Evolutionary conservation across 2,888 invertebrate genomes (phyloP).

Genomic region (Amiota mariae): DNA sequence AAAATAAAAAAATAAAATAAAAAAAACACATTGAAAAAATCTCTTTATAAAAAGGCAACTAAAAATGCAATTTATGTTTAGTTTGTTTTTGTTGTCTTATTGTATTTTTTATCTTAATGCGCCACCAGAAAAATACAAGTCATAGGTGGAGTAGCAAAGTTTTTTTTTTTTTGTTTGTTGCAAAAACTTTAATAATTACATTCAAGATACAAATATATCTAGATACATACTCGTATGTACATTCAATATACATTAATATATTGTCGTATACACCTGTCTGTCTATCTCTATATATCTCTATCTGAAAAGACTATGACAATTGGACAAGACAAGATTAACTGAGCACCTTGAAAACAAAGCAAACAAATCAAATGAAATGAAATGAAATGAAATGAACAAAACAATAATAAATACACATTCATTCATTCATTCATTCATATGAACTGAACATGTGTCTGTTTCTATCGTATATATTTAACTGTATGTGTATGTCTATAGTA

Average conservation of each 20-base stretch:
- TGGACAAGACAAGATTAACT: neutral
- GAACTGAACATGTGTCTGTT: too few relatives aligned
- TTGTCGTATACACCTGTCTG: neutral
- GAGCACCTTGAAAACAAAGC: slow-evolving; percentile 15
- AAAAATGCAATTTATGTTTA: too few relatives aligned
- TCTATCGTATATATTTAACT: too few relatives aligned
- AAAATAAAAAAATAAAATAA: too few relatives aligned
- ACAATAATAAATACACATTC: neutral
- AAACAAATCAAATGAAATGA: neutral
- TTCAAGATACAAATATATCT: slow-evolving; percentile 6
- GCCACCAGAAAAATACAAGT: slow-evolving; percentile 41
- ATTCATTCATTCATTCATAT: too few relatives aligned
- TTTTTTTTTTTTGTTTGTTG: neutral
- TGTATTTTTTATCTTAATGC: too few relatives aligned
- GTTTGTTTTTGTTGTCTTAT: too few relatives aligned
- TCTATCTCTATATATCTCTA: too few relatives aligned
- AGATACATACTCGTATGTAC: too few relatives aligned
- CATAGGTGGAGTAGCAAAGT: slow-evolving; percentile 28
- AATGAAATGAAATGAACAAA: neutral
- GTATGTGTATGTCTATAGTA: too few relatives aligned
- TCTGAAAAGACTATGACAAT: neutral
- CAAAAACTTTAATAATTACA: neutral
- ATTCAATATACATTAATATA: neutral
- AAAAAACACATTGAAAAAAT: too few relatives aligned
- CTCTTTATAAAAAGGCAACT: neutral